These are phyloP conservation scores for Corvus moneduloides DNA, from an alignment of 2,113 vertebrate species.

Conservation along the genomic window DNA sequence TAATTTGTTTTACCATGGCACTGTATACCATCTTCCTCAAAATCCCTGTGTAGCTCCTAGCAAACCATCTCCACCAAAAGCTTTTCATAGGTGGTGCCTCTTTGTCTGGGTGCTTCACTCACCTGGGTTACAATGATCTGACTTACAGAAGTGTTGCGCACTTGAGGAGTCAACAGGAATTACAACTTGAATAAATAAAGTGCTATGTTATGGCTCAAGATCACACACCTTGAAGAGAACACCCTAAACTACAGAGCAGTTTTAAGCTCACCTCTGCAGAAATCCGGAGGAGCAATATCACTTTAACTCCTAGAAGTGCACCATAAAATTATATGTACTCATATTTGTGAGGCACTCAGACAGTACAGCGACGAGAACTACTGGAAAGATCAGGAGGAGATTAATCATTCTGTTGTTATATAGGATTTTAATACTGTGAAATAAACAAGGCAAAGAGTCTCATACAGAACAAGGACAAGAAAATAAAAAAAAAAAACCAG, in stretches of 20 bases:
- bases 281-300: not conserved
- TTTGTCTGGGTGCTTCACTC: not conserved
- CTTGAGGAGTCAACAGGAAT: not conserved
- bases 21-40: not conserved
- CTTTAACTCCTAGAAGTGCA: not conserved
- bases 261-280: not conserved
- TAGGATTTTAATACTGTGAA: not conserved
- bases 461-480: not conserved
- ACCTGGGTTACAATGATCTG: not conserved
- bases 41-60: not conserved
- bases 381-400: not conserved
- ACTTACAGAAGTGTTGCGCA: not conserved
- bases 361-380: not conserved
- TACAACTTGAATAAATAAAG: not conserved
- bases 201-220: not conserved
- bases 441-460: not conserved
- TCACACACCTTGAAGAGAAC: not conserved
- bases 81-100: not conserved
- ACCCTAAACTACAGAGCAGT: not conserved
- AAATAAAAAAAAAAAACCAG: not conserved
- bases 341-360: not conserved
- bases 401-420: not conserved
- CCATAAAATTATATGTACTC: not conserved
- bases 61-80: not conserved
- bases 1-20: not conserved